Percentiles rank a stretch among this genome's conserved stretches.
Evolutionary conservation across 2,888 invertebrate genomes (phyloP).

Genomic region (Clusia tigrina): DNA sequence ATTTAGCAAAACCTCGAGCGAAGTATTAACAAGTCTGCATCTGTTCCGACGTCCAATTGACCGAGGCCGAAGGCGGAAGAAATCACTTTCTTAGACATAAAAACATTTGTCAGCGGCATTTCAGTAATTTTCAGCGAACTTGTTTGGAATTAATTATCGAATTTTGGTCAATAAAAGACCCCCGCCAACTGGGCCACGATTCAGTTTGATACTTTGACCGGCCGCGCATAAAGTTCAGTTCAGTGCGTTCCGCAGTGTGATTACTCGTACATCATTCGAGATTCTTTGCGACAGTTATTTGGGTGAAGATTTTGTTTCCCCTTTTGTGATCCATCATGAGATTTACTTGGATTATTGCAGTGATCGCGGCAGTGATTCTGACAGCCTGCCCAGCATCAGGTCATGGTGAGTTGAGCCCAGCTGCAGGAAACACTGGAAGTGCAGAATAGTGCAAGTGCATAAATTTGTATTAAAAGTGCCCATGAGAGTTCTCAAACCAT

Average conservation of each 20-base stretch:
- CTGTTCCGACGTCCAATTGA: not conserved
- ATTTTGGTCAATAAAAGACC: conserved; percentile 46
- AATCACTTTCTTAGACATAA: conserved; percentile 19
- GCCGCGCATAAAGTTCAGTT: conserved; percentile 3
- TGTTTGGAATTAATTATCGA: conserved; percentile 1
- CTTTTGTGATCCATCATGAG: conserved; percentile 13
- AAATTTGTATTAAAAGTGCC: too few relatives aligned
- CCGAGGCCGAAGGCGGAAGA: not conserved
- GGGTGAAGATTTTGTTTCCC: too few relatives aligned
- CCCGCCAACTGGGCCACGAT: conserved; percentile 26
- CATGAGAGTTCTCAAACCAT: too few relatives aligned
- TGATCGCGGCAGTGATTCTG: not conserved
- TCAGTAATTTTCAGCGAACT: conserved; percentile 32
- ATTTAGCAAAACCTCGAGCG: too few relatives aligned
- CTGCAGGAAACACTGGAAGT: too few relatives aligned
- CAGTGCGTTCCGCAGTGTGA: not conserved
- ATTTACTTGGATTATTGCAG: conserved; percentile 10
- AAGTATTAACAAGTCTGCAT: too few relatives aligned
- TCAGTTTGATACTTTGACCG: conserved; percentile 41
- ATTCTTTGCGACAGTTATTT: too few relatives aligned
- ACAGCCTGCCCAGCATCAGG: not conserved
- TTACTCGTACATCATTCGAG: not conserved
- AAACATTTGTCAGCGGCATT: too few relatives aligned
- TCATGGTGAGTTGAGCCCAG: too few relatives aligned
- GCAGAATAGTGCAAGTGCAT: too few relatives aligned